A percentile compares a stretch with the other conserved stretches of the same genome.
phyloP scores from a whole-genome alignment of 2,797 vertebrate species.

The Helarctos malayanus region DNA sequence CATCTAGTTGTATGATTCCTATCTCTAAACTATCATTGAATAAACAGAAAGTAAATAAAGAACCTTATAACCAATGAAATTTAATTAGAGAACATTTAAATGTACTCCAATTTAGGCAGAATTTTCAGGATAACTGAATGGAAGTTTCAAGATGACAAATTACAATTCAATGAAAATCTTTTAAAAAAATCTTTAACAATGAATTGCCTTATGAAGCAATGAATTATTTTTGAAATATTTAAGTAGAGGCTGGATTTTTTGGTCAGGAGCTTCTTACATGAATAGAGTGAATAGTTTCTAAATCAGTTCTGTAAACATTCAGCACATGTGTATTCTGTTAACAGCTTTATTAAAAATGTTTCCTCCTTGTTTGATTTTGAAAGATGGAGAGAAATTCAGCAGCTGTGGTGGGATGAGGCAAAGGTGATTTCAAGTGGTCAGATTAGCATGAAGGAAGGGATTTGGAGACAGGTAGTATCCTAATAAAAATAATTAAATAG shows the following conservation, averaged over 20 bases:
- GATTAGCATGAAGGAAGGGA: not conserved
- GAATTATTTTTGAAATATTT: conserved; percentile 29
- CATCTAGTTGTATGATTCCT: not conserved
- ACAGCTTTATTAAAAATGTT: not conserved
- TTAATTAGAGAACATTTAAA: not conserved
- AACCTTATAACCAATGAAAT: not conserved
- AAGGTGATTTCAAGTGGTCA: not conserved
- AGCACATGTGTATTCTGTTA: not conserved
- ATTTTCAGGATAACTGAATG: not conserved
- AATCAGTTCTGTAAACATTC: not conserved
- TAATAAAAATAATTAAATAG: not conserved
- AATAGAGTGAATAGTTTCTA: not conserved
- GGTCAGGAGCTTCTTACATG: not conserved
- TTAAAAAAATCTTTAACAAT: not conserved
- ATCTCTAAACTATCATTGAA: conserved; percentile 14
- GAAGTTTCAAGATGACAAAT: conserved; percentile 23
- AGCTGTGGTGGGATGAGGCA: not conserved
- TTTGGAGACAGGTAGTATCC: not conserved
- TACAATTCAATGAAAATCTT: conserved; percentile 24
- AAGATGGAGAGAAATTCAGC: not conserved
- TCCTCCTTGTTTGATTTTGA: not conserved
- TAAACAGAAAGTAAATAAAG: conserved; percentile 50
- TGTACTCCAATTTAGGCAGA: not conserved
- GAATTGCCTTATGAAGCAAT: not conserved
- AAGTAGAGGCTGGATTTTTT: not conserved